Percentiles rank a stretch among this genome's conserved stretches.
phyloP scores from a whole-genome alignment of 2,797 vertebrate species.

The Spea hammondii region DNA sequence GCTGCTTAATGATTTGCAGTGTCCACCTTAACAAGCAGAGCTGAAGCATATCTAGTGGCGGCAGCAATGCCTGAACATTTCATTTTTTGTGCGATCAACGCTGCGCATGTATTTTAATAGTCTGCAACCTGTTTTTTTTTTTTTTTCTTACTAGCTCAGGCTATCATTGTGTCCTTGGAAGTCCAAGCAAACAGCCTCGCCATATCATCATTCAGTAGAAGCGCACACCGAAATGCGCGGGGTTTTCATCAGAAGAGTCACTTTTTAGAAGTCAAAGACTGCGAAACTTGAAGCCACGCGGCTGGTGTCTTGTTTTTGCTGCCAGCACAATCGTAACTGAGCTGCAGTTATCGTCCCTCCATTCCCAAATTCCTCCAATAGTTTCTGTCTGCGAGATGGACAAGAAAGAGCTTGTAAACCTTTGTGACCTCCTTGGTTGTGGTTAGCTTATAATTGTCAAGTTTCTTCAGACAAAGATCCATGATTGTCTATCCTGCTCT shows the following conservation, averaged over 20 bases:
- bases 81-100: background rate
- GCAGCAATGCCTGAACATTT: constrained; percentile 14
- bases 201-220: constrained; percentile 44
- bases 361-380: background rate
- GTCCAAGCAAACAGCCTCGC: constrained; percentile 30
- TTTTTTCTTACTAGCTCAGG: constrained; percentile 9
- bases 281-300: constrained; percentile 3
- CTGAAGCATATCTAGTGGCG: constrained; percentile 35
- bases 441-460: constrained; percentile 20
- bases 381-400: background rate
- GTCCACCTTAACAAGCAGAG: constrained; percentile 5
- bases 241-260: constrained; percentile 25
- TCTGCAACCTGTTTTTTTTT: background rate
- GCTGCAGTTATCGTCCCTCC: background rate
- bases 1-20: constrained; percentile 17
- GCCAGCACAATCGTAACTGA: background rate
- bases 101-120: background rate
- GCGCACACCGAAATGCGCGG: constrained; percentile 31
- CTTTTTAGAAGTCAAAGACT: background rate
- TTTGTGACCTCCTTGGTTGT: constrained; percentile 27
- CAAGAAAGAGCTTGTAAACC: background rate
- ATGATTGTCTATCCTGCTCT: constrained; percentile 49
- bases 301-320: constrained; percentile 6
- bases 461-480: constrained; percentile 23
- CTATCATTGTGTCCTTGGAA: constrained; percentile 13